A percentile compares a stretch with the other conserved stretches of the same genome.
These are phyloP conservation scores for Tuberolachnus salignus DNA, from an alignment of 2,888 invertebrate species.

Conservation along the genomic window DNA sequence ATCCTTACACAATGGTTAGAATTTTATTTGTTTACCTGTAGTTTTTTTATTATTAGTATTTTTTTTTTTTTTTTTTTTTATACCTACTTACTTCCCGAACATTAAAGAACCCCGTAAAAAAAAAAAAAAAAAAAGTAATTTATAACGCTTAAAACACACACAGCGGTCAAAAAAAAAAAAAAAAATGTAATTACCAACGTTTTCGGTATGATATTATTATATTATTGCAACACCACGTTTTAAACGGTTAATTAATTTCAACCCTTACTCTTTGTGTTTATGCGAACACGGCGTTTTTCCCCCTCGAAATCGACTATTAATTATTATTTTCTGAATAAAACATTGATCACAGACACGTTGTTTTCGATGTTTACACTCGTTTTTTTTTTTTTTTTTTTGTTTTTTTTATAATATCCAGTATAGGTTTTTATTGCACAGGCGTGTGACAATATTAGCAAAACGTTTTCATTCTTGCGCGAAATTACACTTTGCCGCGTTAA, in stretches of 20 bases:
- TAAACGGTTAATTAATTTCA: neutral
- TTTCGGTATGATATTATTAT: neutral
- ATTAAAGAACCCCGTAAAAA: neutral
- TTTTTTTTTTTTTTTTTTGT: too few relatives aligned
- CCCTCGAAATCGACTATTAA: neutral
- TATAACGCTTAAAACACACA: neutral
- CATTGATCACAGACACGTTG: neutral
- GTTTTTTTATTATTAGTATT: too few relatives aligned
- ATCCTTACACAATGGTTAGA: too few relatives aligned
- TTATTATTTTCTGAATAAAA: neutral
- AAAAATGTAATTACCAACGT: neutral
- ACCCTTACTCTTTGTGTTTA: neutral
- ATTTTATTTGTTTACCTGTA: too few relatives aligned
- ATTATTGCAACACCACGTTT: neutral
- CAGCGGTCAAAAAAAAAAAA: neutral
- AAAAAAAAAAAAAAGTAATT: too few relatives aligned
- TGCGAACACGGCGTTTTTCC: neutral
- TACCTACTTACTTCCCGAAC: neutral
- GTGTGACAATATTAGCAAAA: too few relatives aligned
- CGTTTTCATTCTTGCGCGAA: too few relatives aligned
- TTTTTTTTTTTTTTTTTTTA: neutral
- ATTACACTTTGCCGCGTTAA: too few relatives aligned
- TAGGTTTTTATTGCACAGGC: too few relatives aligned
- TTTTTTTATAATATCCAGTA: too few relatives aligned
- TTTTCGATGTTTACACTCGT: neutral